A percentile compares a stretch with the other conserved stretches of the same genome.
phyloP scores from a whole-genome alignment of 2,888 invertebrate species.

The Anaspis maculata region DNA sequence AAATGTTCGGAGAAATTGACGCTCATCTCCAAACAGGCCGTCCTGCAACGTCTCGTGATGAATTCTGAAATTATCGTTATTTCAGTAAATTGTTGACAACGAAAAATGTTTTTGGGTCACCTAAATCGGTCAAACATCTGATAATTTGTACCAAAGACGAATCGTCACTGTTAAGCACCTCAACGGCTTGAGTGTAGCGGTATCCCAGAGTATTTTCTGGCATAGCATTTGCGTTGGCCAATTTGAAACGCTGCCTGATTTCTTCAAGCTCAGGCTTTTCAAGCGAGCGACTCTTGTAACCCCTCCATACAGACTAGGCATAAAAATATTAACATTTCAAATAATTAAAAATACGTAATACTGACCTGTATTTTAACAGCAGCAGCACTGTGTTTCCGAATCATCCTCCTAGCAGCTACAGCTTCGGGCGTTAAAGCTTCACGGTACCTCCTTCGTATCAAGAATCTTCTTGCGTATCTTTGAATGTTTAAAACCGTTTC shows the following conservation, averaged over 20 bases:
- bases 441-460: slow-evolving; percentile 25
- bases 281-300: slow-evolving; percentile 31
- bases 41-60: slow-evolving; percentile 36
- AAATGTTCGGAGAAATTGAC: slow-evolving; percentile 35
- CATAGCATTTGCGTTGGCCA: slow-evolving; percentile 27
- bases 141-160: slow-evolving; percentile 36
- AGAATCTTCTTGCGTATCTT: slow-evolving; percentile 24
- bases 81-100: not conserved
- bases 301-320: slow-evolving; percentile 40
- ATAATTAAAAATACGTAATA: not conserved
- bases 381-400: slow-evolving; percentile 42
- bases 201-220: slow-evolving; percentile 35
- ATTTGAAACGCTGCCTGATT: slow-evolving; percentile 30
- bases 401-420: slow-evolving; percentile 39
- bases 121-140: slow-evolving; percentile 38
- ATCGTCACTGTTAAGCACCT: slow-evolving; percentile 28
- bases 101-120: slow-evolving; percentile 24
- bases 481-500: slow-evolving; percentile 35
- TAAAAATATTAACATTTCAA: slow-evolving; percentile 3
- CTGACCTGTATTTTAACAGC: slow-evolving; percentile 57
- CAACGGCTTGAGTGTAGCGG: slow-evolving; percentile 32
- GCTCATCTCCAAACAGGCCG: slow-evolving; percentile 33
- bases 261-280: slow-evolving; percentile 23
- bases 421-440: slow-evolving; percentile 24
- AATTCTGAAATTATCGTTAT: slow-evolving; percentile 35